A percentile compares a stretch with the other conserved stretches of the same genome.
These are phyloP conservation scores for Eueides isabella DNA, from an alignment of 1,140 invertebrate species.

Conservation along the genomic window DNA sequence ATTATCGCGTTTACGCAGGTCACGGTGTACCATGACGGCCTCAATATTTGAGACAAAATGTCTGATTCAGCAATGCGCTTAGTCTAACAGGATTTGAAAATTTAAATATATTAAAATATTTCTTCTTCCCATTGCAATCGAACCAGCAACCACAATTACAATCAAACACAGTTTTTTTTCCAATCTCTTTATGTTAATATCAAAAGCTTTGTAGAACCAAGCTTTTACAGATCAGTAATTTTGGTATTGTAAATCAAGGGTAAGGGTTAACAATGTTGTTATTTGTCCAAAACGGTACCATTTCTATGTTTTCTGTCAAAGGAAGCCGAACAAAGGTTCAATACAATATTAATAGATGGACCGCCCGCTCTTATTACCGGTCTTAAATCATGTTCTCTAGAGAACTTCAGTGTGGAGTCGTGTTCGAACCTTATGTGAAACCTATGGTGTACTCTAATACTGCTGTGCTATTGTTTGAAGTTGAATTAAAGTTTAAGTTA, in stretches of 20 bases:
- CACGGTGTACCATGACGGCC: too few relatives aligned
- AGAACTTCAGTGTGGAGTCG: not conserved
- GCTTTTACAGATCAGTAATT: not conserved
- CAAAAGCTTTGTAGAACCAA: not conserved
- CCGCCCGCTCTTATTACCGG: constrained; percentile 3
- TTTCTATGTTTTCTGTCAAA: constrained; percentile 25
- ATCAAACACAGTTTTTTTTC: too few relatives aligned
- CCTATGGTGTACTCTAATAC: not conserved
- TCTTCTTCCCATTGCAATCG: too few relatives aligned
- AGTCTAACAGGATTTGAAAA: too few relatives aligned
- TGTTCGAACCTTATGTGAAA: not conserved
- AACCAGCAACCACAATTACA: too few relatives aligned
- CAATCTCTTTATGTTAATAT: too few relatives aligned
- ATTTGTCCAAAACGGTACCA: constrained; percentile 13
- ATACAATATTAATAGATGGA: constrained; percentile 22
- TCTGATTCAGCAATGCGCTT: too few relatives aligned
- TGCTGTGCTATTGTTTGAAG: not conserved
- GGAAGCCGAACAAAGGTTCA: constrained; percentile 16
- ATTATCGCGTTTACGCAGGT: too few relatives aligned
- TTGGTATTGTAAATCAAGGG: not conserved
- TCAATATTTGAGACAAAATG: too few relatives aligned
- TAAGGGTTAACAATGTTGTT: constrained; percentile 19
- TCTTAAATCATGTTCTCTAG: constrained; percentile 7
- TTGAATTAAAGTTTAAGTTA: not conserved
- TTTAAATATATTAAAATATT: too few relatives aligned